Base-by-base conservation (phyloP, 1,140 invertebrate species). In the Galendromus occidentalis region DNA sequence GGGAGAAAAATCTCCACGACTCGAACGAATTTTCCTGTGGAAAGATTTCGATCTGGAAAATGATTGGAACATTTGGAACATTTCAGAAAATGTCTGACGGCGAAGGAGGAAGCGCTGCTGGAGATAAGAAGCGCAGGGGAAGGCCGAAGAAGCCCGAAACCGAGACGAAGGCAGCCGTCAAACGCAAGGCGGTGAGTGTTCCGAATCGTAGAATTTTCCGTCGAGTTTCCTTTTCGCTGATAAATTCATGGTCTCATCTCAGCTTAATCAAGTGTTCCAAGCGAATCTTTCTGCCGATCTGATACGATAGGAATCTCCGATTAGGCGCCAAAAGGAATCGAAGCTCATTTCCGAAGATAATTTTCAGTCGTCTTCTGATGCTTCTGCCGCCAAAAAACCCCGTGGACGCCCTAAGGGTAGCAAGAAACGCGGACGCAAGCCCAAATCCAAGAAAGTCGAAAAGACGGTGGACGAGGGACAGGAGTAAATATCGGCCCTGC, bases 101-200 rank as follows among this genome's bases (percentile, higher is more conserved):
- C 20, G 51, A 59, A 9, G 51, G 51, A 17, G 51, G 25, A 25
- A 29, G 25, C 14, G 51, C 51, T 25, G 51, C 20, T 20, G 51
- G n/a, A 22, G 51, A 59, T 14, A 59, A 59, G 51, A 59, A 59
- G 9, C 51, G 51, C 51, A 59, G 51, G 51, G 51, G 51, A 17
- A 25, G 51, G 25, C 51, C 51, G 14, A 59, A 59, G 51, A 59
- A 59, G 51, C 51, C 51, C 25, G 51, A 59, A 14, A 29, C 51
- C 25, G 51, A 59, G 14, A 39, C 33, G 9, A 59, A 59, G 51
- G 14, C 51, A 17, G 25, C 51, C 14, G 33, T 33, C 1, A 59
- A 59, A 59, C 51, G 51, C 51, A 59, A 59, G 51, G 51, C 51
- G 12, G 51, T 59, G 33, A 59, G 22, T 59, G 25, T 59, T 22